Conservation (phyloP, 2,113 vertebrate genomes). For the Gnathonemus longibarbis region DNA sequence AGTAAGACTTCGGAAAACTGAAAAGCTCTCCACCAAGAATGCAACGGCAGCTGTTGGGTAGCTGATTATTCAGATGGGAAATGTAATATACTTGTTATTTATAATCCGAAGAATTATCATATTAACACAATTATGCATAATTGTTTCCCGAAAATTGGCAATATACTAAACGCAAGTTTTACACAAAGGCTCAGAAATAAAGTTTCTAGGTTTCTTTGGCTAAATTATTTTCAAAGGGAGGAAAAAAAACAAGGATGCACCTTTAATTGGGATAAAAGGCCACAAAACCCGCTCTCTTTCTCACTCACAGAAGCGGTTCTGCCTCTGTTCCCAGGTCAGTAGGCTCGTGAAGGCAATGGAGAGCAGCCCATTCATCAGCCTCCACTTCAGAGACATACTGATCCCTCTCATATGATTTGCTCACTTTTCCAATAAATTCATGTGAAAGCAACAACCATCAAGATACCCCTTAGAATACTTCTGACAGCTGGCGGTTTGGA, state of each 20-base stretch:
- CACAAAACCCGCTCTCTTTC: not conserved
- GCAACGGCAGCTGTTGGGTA: not conserved
- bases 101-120: not conserved
- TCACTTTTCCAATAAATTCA: not conserved
- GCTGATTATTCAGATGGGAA: constrained; percentile 5
- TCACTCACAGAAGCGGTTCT: not conserved
- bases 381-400: not conserved
- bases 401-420: not conserved
- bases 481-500: not conserved
- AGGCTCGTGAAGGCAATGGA: not conserved
- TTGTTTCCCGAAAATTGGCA: not conserved
- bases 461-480: not conserved
- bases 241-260: not conserved
- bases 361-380: not conserved
- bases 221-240: not conserved
- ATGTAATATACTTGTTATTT: not conserved
- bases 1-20: constrained; percentile 1
- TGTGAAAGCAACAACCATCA: not conserved
- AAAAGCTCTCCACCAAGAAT: not conserved
- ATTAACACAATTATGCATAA: constrained; percentile 13
- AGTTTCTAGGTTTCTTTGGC: not conserved
- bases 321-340: not conserved
- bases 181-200: not conserved
- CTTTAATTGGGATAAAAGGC: not conserved
- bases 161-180: not conserved